These are phyloP conservation scores for Hyphantria cunea DNA, from an alignment of 1,140 invertebrate species.

Conservation along the genomic window DNA sequence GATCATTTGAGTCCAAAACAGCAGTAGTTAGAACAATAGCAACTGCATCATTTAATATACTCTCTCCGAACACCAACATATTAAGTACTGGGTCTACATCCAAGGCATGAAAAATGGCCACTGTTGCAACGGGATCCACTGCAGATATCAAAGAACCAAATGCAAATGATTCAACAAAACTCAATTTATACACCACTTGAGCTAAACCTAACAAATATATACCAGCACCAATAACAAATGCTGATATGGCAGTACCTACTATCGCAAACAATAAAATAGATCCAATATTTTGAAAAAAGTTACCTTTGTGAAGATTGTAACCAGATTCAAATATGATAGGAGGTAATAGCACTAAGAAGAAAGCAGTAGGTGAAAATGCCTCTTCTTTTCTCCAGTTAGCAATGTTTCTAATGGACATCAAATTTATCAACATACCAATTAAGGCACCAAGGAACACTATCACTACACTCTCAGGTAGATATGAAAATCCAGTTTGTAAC, in stretches of 20 bases:
- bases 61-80: slow-evolving; percentile 99
- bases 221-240: slow-evolving; percentile 95
- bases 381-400: slow-evolving; percentile 98
- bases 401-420: slow-evolving; percentile 94
- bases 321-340: slow-evolving; percentile 99
- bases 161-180: slow-evolving; percentile 98
- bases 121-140: slow-evolving; percentile 98
- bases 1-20: slow-evolving; percentile 89
- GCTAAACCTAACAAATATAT: slow-evolving; percentile 96
- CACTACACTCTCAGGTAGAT: slow-evolving; percentile 98
- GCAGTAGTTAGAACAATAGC: slow-evolving; percentile 98
- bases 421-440: slow-evolving; percentile 94
- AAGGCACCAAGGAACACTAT: slow-evolving; percentile 96
- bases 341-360: slow-evolving; percentile 97
- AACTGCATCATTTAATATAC: slow-evolving; percentile 98
- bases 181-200: slow-evolving; percentile 94
- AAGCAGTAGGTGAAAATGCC: slow-evolving; percentile 97
- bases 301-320: slow-evolving; percentile 99
- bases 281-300: slow-evolving; percentile 99
- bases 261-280: slow-evolving; percentile 98
- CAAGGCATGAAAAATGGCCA: slow-evolving; percentile 98
- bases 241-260: slow-evolving; percentile 97
- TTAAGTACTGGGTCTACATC: slow-evolving; percentile 97
- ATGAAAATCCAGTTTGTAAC: slow-evolving; percentile 97
- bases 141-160: slow-evolving; percentile 99